Evolutionary conservation across 2,797 vertebrate species (phyloP), one percentile per base, ranked within the genome.

Genomic region (Anas acuta): DNA sequence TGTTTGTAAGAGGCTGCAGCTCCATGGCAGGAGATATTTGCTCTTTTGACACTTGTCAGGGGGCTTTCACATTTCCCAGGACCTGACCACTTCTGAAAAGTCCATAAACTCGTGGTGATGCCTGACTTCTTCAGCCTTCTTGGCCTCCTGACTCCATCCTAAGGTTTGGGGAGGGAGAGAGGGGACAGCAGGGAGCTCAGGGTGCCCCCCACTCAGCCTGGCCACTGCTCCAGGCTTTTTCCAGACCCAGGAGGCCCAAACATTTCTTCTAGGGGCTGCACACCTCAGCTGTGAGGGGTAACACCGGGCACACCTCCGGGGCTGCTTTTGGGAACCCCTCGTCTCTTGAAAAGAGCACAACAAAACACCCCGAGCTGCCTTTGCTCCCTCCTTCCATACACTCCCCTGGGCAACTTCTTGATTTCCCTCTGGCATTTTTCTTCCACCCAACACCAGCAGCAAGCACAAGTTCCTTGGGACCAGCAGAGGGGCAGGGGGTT

Each of bases 211-310:
- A 4, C 1, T 35, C 60, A 47, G 11, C 54, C 32, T 10, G 41
- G 9, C 10, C 30, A 0, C 11, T 23, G 33, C 64, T 76, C 33
- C 49, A 8, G 53, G 49, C 11, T 47, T 28, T 22, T 41, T 47
- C 69, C 23, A 7, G 43, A 13, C 4, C 35, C 49, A 9, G 21
- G 18, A 72, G 14, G 7, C 13, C 57, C 6, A 35, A 39, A 1
- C 4, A 5, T 58, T 25, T 69, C 62, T 25, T 69, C 22, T 13
- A 20, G 71, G 60, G 21, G 5, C 30, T 2, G 12, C 4, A 4
- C 4, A 0, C 25, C 45, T 15, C 1, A 25, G 49, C 26, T 17
- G 5, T 47, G 7, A 0, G 6, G 25, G 51, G 5, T 4, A 16
- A 11, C 11, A 4, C 4, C 5, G 1, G 45, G 4, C 9, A 23